Percentiles rank a stretch among this genome's conserved stretches.
phyloP scores from a whole-genome alignment of 2,888 invertebrate species.

The Dasysyrphus albostriatus region DNA sequence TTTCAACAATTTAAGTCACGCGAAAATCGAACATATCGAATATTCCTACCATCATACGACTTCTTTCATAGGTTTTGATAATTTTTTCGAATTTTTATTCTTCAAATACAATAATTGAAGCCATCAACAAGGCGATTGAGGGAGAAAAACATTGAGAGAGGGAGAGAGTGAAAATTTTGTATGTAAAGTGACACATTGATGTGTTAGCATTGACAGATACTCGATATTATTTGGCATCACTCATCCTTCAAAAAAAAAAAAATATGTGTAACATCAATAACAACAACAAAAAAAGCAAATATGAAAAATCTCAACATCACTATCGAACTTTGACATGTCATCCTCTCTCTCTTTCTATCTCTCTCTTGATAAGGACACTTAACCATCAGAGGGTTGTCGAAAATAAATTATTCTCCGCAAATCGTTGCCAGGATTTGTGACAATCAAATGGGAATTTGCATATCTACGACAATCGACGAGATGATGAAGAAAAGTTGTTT shows the following conservation, averaged over 20 bases:
- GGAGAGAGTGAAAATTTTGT: too few relatives aligned
- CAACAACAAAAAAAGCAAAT: not conserved
- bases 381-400: not conserved
- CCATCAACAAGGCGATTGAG: constrained; percentile 40
- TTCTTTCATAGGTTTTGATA: constrained; percentile 31
- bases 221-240: constrained; percentile 58
- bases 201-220: constrained; percentile 59
- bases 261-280: constrained; percentile 3
- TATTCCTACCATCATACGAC: constrained; percentile 8
- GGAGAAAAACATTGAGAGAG: not conserved
- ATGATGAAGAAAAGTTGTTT: constrained; percentile 59
- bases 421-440: constrained; percentile 64
- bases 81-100: constrained; percentile 21
- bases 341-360: not conserved
- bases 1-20: constrained; percentile 60
- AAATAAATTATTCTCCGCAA: constrained; percentile 67
- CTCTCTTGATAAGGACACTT: constrained; percentile 16
- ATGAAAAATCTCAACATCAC: constrained; percentile 20
- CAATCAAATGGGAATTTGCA: constrained; percentile 69
- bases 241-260: constrained; percentile 6
- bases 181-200: constrained; percentile 52
- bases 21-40: constrained; percentile 39
- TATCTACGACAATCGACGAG: constrained; percentile 43
- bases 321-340: constrained; percentile 54
- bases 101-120: constrained; percentile 56